A percentile compares a stretch with the other conserved stretches of the same genome.
phyloP scores from a whole-genome alignment of 2,888 invertebrate species.

The Gastracanthus pulcherrimus region DNA sequence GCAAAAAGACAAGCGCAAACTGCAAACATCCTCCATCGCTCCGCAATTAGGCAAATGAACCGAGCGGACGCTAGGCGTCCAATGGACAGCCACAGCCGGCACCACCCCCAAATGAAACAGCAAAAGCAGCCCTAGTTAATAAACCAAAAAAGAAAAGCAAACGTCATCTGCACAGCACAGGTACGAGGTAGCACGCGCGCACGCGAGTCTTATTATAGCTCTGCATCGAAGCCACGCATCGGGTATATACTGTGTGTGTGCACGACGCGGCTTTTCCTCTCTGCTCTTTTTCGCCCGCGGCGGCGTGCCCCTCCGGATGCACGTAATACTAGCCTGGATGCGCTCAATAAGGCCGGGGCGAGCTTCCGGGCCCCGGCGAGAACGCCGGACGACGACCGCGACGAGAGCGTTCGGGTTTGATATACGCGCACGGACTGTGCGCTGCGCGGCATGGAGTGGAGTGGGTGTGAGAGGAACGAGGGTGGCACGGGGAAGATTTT shows the following conservation, averaged over 20 bases:
- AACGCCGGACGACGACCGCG: slow-evolving; percentile 40
- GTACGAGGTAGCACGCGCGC: neutral
- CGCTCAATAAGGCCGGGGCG: slow-evolving; percentile 60
- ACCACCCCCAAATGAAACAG: too few relatives aligned
- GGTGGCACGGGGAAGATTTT: neutral
- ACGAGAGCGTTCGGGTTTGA: neutral
- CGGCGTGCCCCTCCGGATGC: slow-evolving; percentile 60
- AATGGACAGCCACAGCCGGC: too few relatives aligned
- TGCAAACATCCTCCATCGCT: neutral
- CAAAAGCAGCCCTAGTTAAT: too few relatives aligned
- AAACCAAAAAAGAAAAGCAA: neutral
- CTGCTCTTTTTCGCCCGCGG: neutral
- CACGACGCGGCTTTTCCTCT: slow-evolving; percentile 9
- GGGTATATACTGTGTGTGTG: neutral
- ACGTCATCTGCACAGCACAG: neutral
- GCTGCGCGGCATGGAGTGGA: neutral
- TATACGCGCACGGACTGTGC: neutral
- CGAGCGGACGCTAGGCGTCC: too few relatives aligned
- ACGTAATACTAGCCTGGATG: slow-evolving; percentile 61
- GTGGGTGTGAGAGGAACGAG: neutral
- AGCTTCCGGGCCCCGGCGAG: slow-evolving; percentile 59
- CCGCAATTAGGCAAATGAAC: neutral
- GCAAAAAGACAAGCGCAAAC: too few relatives aligned
- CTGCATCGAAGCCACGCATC: too few relatives aligned
- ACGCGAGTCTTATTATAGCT: slow-evolving; percentile 37